A percentile compares a stretch with the other conserved stretches of the same genome.
These are phyloP conservation scores for Saxidomus purpurata DNA, from an alignment of 1,140 invertebrate species.

Conservation along the genomic window DNA sequence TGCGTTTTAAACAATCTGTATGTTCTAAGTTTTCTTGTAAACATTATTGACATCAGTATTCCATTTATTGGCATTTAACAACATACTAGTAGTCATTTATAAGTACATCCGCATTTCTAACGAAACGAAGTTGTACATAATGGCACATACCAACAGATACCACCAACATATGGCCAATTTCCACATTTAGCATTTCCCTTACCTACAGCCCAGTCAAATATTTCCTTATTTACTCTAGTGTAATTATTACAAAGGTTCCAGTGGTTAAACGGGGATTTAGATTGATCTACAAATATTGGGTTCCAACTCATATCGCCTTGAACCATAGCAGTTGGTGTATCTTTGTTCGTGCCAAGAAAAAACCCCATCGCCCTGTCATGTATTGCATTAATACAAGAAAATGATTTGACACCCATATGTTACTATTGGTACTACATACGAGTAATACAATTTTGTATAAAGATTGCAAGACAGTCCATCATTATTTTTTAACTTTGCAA, in stretches of 20 bases:
- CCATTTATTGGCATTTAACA: not conserved
- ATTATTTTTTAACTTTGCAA: not conserved
- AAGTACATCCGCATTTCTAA: not conserved
- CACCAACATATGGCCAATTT: not conserved
- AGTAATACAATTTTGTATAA: not conserved
- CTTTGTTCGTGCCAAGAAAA: constrained; percentile 5
- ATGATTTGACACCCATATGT: not conserved
- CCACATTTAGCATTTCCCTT: too few relatives aligned
- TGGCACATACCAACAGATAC: not conserved
- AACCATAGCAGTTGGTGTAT: not conserved
- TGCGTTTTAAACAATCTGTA: not conserved
- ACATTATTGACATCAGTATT: not conserved
- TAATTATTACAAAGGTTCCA: not conserved
- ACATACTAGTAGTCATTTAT: not conserved
- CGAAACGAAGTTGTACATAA: not conserved
- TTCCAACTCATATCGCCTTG: not conserved
- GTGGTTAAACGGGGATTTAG: not conserved
- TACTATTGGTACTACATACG: not conserved
- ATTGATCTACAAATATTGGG: not conserved
- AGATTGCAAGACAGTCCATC: not conserved
- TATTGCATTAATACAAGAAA: not conserved
- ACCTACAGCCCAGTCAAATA: not conserved
- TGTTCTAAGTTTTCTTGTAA: not conserved
- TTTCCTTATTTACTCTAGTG: not conserved
- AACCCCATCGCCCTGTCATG: constrained; percentile 13